Evolutionary conservation across 2,888 invertebrate species (phyloP).

Genomic region (Pogonocherus hispidulus): DNA sequence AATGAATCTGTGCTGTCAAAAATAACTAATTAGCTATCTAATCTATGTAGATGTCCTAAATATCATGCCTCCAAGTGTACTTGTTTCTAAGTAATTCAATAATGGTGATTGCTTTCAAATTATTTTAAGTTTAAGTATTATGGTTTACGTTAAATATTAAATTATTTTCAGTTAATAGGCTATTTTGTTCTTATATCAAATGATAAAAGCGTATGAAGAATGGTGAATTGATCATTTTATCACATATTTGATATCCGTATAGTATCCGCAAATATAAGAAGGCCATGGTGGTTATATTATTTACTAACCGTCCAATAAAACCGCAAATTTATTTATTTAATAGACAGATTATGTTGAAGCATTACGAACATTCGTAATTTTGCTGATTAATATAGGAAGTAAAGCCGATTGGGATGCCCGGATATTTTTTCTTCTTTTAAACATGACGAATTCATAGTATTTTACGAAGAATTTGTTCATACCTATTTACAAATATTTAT

Average conservation of each 20-base stretch:
- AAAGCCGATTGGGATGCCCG: conserved; percentile 7
- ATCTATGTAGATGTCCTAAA: too few species aligned
- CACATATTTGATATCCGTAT: not conserved
- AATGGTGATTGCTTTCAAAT: too few species aligned
- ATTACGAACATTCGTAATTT: conserved; percentile 8
- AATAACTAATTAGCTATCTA: too few species aligned
- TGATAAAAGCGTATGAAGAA: too few species aligned
- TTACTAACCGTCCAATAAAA: conserved; percentile 6
- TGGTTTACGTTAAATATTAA: too few species aligned
- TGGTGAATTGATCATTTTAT: too few species aligned
- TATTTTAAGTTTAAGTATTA: too few species aligned
- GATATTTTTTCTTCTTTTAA: conserved; percentile 16
- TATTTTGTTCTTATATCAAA: too few species aligned
- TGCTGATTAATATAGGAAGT: not conserved
- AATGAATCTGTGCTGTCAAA: too few species aligned
- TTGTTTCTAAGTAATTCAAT: too few species aligned
- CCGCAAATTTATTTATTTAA: conserved; percentile 11
- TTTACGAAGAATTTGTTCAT: not conserved
- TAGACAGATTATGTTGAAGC: conserved; percentile 8
- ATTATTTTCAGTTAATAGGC: too few species aligned
- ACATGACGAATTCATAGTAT: not conserved
- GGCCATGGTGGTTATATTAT: not conserved
- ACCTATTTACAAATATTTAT: conserved; percentile 14
- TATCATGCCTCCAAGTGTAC: too few species aligned
- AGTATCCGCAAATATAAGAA: not conserved